Conservation (phyloP, 1,140 invertebrate species). For the Latrodectus geometricus region DNA sequence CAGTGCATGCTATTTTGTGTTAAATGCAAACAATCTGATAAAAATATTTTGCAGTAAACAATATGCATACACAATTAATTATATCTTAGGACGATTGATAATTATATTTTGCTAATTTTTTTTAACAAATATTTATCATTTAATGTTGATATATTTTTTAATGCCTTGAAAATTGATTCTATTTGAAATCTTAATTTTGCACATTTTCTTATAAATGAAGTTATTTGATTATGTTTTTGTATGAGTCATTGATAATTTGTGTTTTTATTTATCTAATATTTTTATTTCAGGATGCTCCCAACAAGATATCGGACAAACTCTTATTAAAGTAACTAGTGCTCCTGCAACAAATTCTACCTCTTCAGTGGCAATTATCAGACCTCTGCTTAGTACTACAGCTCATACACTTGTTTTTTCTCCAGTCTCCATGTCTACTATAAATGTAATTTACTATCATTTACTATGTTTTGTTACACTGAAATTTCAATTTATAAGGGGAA, state of each 20-base stretch:
- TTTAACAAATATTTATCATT: no score
- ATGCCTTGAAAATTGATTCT: no score
- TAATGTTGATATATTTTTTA: no score
- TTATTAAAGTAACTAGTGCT: constrained; percentile 42
- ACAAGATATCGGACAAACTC: constrained; percentile 39
- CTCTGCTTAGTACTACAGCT: constrained; percentile 23
- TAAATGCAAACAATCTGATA: no score
- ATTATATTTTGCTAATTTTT: no score
- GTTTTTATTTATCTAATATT: background rate
- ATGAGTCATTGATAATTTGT: background rate
- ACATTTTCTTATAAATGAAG: background rate
- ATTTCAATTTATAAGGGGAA: no score
- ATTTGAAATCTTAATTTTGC: no score
- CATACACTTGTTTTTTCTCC: constrained; percentile 64
- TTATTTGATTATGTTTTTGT: background rate
- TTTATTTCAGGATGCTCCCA: constrained; percentile 14
- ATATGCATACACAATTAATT: no score
- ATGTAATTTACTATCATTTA: background rate
- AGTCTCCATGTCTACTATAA: constrained; percentile 53
- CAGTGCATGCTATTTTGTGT: no score
- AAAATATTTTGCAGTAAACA: no score
- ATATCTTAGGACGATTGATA: no score
- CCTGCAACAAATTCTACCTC: constrained; percentile 41
- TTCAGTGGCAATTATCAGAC: constrained; percentile 54
- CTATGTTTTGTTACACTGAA: no score